phyloP scores from a whole-genome alignment of 2,888 invertebrate genomes.

The Candidula unifasciata region DNA sequence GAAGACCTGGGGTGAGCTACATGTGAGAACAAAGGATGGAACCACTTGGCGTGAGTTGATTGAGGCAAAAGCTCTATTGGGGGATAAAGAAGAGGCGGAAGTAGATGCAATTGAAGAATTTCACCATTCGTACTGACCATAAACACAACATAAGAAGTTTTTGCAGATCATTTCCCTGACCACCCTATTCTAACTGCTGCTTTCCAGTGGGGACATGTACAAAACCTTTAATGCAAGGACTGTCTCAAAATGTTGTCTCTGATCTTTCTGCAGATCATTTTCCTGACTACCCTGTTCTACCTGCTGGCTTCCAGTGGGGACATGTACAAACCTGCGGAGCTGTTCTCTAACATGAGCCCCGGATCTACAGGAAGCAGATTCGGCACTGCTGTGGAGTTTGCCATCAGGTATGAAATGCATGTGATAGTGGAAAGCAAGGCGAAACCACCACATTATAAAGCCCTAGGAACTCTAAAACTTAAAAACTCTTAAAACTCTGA shows the following conservation, averaged over 20 bases:
- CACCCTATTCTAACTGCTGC: slow-evolving; percentile 95
- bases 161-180: slow-evolving; percentile 96
- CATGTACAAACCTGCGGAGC: slow-evolving; percentile 94
- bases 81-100: no score
- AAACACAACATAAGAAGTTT: no score
- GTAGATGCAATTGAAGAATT: no score
- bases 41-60: no score
- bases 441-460: not conserved
- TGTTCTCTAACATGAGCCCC: slow-evolving; percentile 89
- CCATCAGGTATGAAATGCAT: slow-evolving; percentile 77
- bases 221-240: no score
- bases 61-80: no score
- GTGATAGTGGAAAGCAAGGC: not conserved
- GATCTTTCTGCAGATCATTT: slow-evolving; percentile 87
- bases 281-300: slow-evolving; percentile 97
- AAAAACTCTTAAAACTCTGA: no score
- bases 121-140: no score
- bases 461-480: no score
- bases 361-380: slow-evolving; percentile 62
- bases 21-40: no score
- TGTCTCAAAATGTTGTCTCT: no score
- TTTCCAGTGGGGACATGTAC: slow-evolving; percentile 90
- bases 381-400: slow-evolving; percentile 79
- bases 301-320: slow-evolving; percentile 90
- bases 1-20: no score